A percentile compares a stretch with the other conserved stretches of the same genome.
These are phyloP conservation scores for Heterotilapia buettikoferi DNA, from an alignment of 2,113 vertebrate genomes.

Conservation along the genomic window DNA sequence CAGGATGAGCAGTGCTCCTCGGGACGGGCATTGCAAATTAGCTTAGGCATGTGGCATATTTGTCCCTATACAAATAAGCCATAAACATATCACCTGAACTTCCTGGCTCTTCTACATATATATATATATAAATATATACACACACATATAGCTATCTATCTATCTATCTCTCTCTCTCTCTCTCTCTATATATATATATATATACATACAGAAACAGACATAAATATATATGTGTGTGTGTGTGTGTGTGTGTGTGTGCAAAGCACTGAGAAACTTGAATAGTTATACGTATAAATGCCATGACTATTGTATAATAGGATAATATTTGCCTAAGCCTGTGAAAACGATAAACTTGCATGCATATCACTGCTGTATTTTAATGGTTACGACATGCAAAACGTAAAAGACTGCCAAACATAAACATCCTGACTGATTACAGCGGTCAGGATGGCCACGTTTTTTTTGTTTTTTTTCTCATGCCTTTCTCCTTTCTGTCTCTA, in stretches of 20 bases:
- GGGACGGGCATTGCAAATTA: not conserved
- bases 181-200: not conserved
- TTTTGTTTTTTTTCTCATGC: not conserved
- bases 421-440: constrained; percentile 38
- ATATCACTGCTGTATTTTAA: not conserved
- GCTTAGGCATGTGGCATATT: not conserved
- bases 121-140: fast-evolving
- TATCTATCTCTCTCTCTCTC: too few species aligned
- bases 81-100: not conserved
- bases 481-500: constrained; percentile 17
- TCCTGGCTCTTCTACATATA: not conserved
- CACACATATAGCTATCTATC: not conserved
- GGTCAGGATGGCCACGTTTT: constrained; percentile 22
- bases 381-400: not conserved
- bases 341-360: not conserved
- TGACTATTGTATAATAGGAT: not conserved
- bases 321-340: not conserved
- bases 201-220: too few species aligned
- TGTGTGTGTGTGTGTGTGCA: not conserved
- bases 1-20: not conserved
- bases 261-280: not conserved
- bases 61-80: not conserved
- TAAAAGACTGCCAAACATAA: constrained; percentile 13
- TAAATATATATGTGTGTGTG: too few species aligned
- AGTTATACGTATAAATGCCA: not conserved